Evolutionary conservation across 2,113 vertebrate species (phyloP), one percentile per base, ranked within the genome.

Genomic region (Pao palembangensis): DNA sequence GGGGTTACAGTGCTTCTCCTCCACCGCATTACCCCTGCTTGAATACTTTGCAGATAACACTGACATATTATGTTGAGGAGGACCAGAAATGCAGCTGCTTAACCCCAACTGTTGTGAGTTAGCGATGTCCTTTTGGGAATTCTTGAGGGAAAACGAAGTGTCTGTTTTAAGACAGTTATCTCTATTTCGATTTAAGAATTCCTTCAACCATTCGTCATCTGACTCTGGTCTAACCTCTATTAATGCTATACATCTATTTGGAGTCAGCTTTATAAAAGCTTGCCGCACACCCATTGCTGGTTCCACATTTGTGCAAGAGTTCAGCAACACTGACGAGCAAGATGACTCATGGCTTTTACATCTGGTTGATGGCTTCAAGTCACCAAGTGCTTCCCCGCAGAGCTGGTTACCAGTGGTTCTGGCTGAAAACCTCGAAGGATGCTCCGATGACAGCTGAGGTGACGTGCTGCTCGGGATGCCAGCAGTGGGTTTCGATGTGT

Each of bases 281-380:
- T 73, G 70, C 71, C 63, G 78, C 56, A 51, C 59, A 8, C 63
- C 78, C 0, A 2, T n/a, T 28, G 50, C 10, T 8, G 31, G 17
- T 3, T 0, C 52, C 20, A 17, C 63, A 6, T 20, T 58, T 28
- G 18, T 3, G 41, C 28, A 46, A 23, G 52, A 20, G 58, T 69
- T 62, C 18, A 44, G 47, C 25, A n/a, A 51, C 5, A 10, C n/a
- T 25, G 56, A 52, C 6, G 20, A 15, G 6, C 38, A 46, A 11
- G 63, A 58, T 28, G 60, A 71, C 55, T 68, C 64, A 3, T 14
- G 13, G 11, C 61, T 28, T 48, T 57, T 64, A 6, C 23, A 25
- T 15, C 15, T 34, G 12, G 58, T 42, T 13, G 52, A 69, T 3
- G 19, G 13, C 16, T 65, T 58, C 10, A 44, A 57, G 28, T 13